These are phyloP conservation scores for Zaprionus taronus DNA, from an alignment of 1,140 invertebrate species.

Conservation along the genomic window DNA sequence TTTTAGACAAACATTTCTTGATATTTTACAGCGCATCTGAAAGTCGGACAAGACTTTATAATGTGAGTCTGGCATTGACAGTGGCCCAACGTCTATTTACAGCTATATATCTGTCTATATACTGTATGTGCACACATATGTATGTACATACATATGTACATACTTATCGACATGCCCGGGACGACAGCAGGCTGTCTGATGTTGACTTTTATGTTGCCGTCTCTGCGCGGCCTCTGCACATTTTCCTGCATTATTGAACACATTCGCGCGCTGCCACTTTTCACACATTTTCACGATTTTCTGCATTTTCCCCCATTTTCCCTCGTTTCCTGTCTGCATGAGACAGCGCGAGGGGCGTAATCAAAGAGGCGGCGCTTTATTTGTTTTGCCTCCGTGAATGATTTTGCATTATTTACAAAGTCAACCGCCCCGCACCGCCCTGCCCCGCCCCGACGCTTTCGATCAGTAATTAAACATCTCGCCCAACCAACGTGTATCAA, in stretches of 20 bases:
- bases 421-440: background rate
- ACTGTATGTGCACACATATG: background rate
- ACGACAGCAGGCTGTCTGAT: slow-evolving; percentile 10
- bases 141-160: background rate
- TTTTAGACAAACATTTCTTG: background rate
- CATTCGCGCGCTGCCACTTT: slow-evolving; percentile 30
- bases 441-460: background rate
- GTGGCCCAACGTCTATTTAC: slow-evolving; percentile 5
- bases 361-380: background rate
- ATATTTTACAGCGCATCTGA: background rate
- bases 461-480: slow-evolving; percentile 41
- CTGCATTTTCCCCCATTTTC: slow-evolving; percentile 31
- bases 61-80: slow-evolving; percentile 9
- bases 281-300: slow-evolving; percentile 29
- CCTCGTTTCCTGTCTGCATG: background rate
- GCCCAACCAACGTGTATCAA: slow-evolving; percentile 3
- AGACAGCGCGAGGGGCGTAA: background rate
- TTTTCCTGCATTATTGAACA: slow-evolving; percentile 50
- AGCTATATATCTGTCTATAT: slow-evolving; percentile 1
- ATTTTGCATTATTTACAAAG: slow-evolving; percentile 30
- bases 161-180: background rate
- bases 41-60: background rate
- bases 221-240: slow-evolving; percentile 33
- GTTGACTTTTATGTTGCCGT: slow-evolving; percentile 36
- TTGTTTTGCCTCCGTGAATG: slow-evolving; percentile 7